Evolutionary conservation across 2,888 invertebrate genomes (phyloP).

Genomic region (Andrena flavipes): DNA sequence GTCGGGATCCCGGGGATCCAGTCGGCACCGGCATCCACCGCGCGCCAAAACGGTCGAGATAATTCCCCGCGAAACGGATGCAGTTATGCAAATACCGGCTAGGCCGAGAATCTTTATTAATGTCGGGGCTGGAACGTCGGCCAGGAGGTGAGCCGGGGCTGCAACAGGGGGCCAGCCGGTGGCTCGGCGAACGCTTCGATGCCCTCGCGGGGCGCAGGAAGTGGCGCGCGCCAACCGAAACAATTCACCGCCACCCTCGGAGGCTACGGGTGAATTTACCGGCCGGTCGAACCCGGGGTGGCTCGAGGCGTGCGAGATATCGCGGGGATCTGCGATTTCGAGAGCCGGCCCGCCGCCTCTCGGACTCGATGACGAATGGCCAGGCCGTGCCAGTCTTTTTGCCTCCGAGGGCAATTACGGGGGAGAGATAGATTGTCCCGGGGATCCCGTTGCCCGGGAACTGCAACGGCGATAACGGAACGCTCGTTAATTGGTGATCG

Average conservation of each 20-base stretch:
- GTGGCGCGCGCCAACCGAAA: conserved; percentile 47
- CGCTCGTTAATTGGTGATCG: conserved; percentile 35
- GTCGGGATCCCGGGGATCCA: conserved; percentile 1
- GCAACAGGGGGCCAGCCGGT: conserved; percentile 32
- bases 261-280: conserved; percentile 19
- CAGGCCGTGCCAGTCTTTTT: conserved; percentile 24
- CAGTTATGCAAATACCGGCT: conserved; percentile 73
- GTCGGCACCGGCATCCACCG: not conserved
- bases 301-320: conserved; percentile 30
- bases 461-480: not conserved
- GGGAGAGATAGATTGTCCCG: conserved; percentile 29
- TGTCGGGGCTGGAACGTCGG: conserved; percentile 66
- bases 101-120: conserved; percentile 72
- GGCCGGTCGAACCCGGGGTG: not conserved
- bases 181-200: conserved; percentile 32
- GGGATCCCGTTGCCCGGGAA: not conserved
- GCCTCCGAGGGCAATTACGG: conserved; percentile 36
- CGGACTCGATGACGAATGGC: conserved; percentile 39
- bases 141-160: conserved; percentile 26
- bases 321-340: conserved; percentile 33
- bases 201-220: conserved; percentile 76
- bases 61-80: conserved; percentile 70
- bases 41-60: conserved; percentile 38
- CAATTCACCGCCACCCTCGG: conserved; percentile 37
- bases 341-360: not conserved